Evolutionary conservation across 1,140 invertebrate genomes (phyloP), one percentile per base, ranked within the genome.

Genomic region (Bactericera cockerelli): DNA sequence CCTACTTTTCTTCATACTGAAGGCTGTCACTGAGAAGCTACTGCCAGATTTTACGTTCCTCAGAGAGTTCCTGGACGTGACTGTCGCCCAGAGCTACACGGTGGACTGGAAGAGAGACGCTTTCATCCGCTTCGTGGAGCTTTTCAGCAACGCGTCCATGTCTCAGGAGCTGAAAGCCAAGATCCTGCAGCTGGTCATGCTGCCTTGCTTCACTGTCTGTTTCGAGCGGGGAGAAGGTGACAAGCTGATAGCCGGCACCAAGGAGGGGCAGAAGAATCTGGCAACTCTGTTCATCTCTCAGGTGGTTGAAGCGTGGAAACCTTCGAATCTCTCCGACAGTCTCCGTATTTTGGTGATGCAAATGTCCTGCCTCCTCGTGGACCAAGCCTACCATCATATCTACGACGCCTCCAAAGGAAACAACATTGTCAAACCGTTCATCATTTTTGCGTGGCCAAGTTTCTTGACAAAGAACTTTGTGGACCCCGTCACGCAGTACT

Each of bases 361-460:
- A 74, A 88, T 98, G 65, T 93, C 93, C 0, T 97, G 93, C 70
- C 72, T 99, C 1, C 69, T 99, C 8, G 87, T 98, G 0, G 93
- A 98, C 69, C 87, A 96, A 66, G 93, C 93, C 2, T 89, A 93
- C 0, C 81, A 87, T 39, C 93, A 98, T 67, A 97, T 93, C 98
- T 93, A 99, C 70, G 87, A 88, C 0, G 85, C 84, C 61, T 95
- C 95, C 70, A 95, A 95, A 74, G 79, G 83, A 38, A 31, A 31
- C 13, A 31, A 31, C 13, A 13, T 31, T 6, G 79, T 80, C 78
- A 76, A 93, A 8, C 70, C 87, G 87, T 4, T 99, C 16, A 98
- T 99, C 93, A 95, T 92, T 0, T 99, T 96, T 75, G 94, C 94
- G 1, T 99, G 95, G 95, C 95, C 95, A 0, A 98, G 93, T 72